A percentile compares a stretch with the other conserved stretches of the same genome.
Evolutionary conservation across 2,888 invertebrate species (phyloP).

Genomic region (Morpho helenor): DNA sequence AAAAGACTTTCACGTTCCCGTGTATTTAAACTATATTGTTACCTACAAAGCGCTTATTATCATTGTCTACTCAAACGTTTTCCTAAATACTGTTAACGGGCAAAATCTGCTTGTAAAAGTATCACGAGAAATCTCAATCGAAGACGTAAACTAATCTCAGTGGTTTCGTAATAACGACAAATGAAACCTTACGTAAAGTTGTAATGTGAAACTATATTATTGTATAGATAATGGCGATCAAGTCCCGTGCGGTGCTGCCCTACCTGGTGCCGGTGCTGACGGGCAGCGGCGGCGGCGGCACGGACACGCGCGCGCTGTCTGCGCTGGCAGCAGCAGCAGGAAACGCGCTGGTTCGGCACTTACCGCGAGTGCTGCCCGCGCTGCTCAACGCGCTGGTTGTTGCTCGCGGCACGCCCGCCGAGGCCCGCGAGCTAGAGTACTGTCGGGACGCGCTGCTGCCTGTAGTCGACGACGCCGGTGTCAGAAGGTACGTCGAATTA

Average conservation of each 20-base stretch:
- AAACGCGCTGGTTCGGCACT: slow-evolving; percentile 92
- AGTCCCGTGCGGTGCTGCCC: slow-evolving; percentile 96
- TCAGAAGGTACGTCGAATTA: slow-evolving; percentile 81
- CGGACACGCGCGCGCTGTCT: slow-evolving; percentile 94
- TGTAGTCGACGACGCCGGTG: slow-evolving; percentile 92
- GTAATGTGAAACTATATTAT: too few species aligned
- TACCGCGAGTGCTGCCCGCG: slow-evolving; percentile 95
- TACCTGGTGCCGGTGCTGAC: slow-evolving; percentile 97
- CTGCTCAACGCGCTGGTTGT: slow-evolving; percentile 87
- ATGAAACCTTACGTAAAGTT: too few species aligned
- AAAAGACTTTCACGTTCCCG: too few species aligned
- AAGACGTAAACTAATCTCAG: too few species aligned
- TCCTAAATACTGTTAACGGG: too few species aligned
- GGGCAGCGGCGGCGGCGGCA: slow-evolving; percentile 68
- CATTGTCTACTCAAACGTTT: too few species aligned
- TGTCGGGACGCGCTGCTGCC: slow-evolving; percentile 96
- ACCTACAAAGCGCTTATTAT: too few species aligned
- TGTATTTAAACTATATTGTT: too few species aligned
- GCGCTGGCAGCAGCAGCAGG: slow-evolving; percentile 97
- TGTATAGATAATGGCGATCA: slow-evolving; percentile 92
- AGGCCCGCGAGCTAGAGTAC: slow-evolving; percentile 90
- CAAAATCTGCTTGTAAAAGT: too few species aligned
- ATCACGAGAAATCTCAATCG: too few species aligned
- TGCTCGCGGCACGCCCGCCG: slow-evolving; percentile 82
- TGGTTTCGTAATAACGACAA: too few species aligned